Percentiles rank a stretch among this genome's conserved stretches.
phyloP scores from a whole-genome alignment of 2,113 vertebrate species.

The Hypanus sabinus region DNA sequence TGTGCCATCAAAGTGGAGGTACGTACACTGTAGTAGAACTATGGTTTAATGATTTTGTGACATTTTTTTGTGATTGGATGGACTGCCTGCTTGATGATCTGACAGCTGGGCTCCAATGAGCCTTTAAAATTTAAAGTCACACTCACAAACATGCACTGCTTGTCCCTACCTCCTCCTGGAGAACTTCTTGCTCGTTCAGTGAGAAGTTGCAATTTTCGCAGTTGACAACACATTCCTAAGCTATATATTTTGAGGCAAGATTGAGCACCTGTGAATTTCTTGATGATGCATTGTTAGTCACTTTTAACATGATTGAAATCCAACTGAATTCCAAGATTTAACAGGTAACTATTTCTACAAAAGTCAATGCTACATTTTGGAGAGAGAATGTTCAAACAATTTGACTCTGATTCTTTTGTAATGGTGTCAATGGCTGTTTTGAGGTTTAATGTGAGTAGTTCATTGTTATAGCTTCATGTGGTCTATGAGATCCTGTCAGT shows the following conservation, averaged over 20 bases:
- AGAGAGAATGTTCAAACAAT: neutral
- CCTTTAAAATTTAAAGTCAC: too few species aligned
- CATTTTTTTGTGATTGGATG: neutral
- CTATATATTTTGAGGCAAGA: neutral
- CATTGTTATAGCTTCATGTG: neutral
- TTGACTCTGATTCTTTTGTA: neutral
- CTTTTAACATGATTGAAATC: neutral
- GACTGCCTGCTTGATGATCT: too few species aligned
- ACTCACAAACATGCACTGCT: too few species aligned
- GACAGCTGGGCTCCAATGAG: too few species aligned
- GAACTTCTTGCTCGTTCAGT: too few species aligned
- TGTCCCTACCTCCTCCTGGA: too few species aligned
- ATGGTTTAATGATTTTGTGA: neutral
- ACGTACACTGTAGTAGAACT: neutral
- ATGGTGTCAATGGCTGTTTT: neutral
- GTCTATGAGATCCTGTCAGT: neutral
- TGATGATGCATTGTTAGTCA: neutral
- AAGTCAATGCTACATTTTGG: neutral
- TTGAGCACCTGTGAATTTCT: neutral
- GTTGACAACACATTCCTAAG: too few species aligned
- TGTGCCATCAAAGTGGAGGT: slow-evolving; percentile 98
- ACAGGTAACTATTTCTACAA: neutral
- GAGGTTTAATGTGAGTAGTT: neutral
- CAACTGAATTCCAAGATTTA: neutral
- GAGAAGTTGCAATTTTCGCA: too few species aligned